Percentiles rank a stretch among this genome's conserved stretches.
Conservation (phyloP, 2,113 vertebrate species). For the Hiodon alosoides region DNA sequence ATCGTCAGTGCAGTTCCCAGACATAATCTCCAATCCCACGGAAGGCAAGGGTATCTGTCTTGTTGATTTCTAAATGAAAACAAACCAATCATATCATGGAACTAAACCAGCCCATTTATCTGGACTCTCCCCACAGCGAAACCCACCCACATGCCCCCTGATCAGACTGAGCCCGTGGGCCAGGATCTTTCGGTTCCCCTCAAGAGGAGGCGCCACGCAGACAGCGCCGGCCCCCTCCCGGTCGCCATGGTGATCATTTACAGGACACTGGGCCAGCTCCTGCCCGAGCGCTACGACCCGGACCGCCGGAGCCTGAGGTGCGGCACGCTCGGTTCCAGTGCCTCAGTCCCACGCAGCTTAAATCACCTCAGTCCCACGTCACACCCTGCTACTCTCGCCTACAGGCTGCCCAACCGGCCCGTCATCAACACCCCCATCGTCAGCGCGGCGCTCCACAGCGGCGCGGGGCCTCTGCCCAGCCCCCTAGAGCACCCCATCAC, state of each 20-base stretch:
- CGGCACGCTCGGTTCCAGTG: background rate
- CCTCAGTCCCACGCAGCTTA: too few species aligned
- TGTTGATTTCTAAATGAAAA: conserved; percentile 25
- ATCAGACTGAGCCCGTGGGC: conserved; percentile 32
- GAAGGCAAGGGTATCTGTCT: conserved; percentile 53
- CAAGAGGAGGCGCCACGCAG: conserved; percentile 62
- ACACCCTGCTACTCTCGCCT: background rate
- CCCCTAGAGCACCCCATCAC: conserved; percentile 61
- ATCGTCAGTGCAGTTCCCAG: conserved; percentile 68
- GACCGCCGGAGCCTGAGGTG: conserved; percentile 79
- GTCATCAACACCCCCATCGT: conserved; percentile 80
- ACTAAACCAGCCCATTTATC: background rate
- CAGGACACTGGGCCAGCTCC: conserved; percentile 71
- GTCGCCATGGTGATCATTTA: conserved; percentile 73
- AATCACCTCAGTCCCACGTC: background rate
- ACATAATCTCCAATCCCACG: conserved; percentile 57
- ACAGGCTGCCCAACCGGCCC: conserved; percentile 72
- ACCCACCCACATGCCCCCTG: conserved; percentile 47
- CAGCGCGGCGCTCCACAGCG: conserved; percentile 65
- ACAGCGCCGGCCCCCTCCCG: conserved; percentile 46
- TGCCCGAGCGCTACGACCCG: conserved; percentile 76
- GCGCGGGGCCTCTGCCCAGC: conserved; percentile 44
- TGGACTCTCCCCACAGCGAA: conserved; percentile 41
- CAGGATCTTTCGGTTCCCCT: conserved; percentile 26
- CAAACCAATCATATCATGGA: background rate